Conservation (phyloP, 53 echinoderm and acorn worm species). For the Crossaster papposus region DNA sequence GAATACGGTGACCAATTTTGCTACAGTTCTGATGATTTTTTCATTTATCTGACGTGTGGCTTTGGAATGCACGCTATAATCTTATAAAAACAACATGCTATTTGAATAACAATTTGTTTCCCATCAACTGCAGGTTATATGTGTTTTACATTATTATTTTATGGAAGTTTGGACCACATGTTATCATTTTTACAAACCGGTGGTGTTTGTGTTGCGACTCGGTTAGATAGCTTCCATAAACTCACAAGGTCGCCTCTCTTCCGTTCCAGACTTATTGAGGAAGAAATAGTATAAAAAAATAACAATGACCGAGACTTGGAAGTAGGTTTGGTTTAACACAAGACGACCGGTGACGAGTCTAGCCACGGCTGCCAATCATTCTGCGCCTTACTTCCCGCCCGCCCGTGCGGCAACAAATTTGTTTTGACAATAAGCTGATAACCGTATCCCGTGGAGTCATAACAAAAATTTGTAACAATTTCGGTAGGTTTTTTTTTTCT, state of each 20-base stretch:
- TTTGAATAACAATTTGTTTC: neutral
- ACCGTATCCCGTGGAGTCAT: constrained; percentile 56
- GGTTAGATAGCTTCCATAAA: too few species aligned
- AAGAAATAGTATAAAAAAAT: neutral
- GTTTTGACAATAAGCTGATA: constrained; percentile 60
- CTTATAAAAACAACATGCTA: neutral
- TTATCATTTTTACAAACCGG: too few species aligned
- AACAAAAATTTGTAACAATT: constrained; percentile 63
- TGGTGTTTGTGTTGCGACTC: too few species aligned
- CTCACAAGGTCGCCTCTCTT: neutral
- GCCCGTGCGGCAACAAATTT: constrained; percentile 60
- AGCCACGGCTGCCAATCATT: constrained; percentile 40
- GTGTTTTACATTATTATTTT: too few species aligned
- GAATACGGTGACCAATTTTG: too few species aligned
- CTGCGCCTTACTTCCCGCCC: constrained; percentile 9
- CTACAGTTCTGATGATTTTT: too few species aligned
- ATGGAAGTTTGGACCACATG: too few species aligned
- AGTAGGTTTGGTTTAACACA: neutral
- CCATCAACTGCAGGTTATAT: too few species aligned
- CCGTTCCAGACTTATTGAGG: neutral
- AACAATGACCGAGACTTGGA: neutral
- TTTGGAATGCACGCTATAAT: neutral
- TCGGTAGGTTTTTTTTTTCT: constrained; percentile 16
- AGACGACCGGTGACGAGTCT: constrained; percentile 43
- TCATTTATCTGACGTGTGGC: neutral